A percentile compares a stretch with the other conserved stretches of the same genome.
Conservation (phyloP, 2,888 invertebrate species). For the Graphium colonna region DNA sequence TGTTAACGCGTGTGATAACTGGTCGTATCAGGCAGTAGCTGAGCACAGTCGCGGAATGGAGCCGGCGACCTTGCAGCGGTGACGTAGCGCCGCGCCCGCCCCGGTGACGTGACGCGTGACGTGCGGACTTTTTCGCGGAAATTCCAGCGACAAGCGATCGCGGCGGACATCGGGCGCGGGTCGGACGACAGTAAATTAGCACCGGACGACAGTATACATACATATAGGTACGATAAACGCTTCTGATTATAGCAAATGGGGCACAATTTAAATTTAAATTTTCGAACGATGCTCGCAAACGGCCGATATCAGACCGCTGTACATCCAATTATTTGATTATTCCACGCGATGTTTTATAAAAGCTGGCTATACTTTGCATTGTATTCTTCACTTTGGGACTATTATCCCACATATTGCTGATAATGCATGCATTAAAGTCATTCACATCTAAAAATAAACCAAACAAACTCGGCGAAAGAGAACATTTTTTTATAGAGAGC, state of each 20-base stretch:
- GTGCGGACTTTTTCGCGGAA: conserved; percentile 73
- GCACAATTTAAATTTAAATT: neutral
- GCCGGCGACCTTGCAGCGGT: conserved; percentile 57
- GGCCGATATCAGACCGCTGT: no score
- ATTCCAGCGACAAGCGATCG: conserved; percentile 64
- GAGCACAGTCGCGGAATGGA: conserved; percentile 26
- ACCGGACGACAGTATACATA: neutral
- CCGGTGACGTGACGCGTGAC: conserved; percentile 57
- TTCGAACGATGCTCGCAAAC: no score
- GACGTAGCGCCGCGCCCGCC: conserved; percentile 50
- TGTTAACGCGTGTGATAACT: neutral
- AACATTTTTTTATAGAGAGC: neutral
- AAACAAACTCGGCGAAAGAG: no score
- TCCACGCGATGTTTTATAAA: no score
- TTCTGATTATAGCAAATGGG: neutral
- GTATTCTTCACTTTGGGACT: no score
- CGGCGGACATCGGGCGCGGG: conserved; percentile 31
- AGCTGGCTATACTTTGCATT: no score
- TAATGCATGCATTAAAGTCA: no score
- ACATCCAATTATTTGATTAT: no score
- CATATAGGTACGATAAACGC: neutral
- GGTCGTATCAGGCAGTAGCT: conserved; percentile 35
- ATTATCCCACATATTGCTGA: neutral
- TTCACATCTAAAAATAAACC: no score
- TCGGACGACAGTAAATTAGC: conserved; percentile 12